Base-by-base conservation (phyloP, 2,888 invertebrate genomes). In the Alloplasta piceator region DNA sequence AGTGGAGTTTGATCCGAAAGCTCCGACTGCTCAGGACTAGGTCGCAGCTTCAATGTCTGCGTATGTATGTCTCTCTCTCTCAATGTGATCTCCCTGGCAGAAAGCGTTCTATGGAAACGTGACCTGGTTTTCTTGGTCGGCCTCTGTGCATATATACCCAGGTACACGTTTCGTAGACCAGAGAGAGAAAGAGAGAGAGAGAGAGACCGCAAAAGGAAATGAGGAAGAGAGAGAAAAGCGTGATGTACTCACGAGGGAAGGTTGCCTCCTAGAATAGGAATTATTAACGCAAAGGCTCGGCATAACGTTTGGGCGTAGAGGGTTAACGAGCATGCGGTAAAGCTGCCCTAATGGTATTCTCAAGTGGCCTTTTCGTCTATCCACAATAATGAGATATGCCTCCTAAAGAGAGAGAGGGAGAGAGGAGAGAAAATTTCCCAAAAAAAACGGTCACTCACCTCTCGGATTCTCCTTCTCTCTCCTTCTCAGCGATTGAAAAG, bases 381-480 rank as follows among this genome's bases (percentile, higher is more conserved):
- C 68, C 38, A 38, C 73, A 73, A 39, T 64, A 73, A 63, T 73
- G 73, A 64, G 56, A 58, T 48, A 48, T 48, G 26, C 26, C 26
- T 26, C 26, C 14, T n/a, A 52, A 14, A 52, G 12, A 52, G 52
- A 71, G 50, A 58, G 52, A 36, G 68, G 63, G 52, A 48, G 38
- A 60, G 43, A 39, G 26, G 39, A 66, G 67, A 52, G 71, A 71
- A 67, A 76, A 68, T 67, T 76, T 74, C 78, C 68, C 82, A 26
- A 26, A 26, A 26, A 82, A 81, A 81, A 80, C 83, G 85, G 83
- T 85, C 84, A 84, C 74, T 82, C 72, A 83, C 82, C 82, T 82
- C 78, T 71, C 46, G 9, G 6, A 10, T 16, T 73, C 61, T 66
- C 66, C 64, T 39, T 73, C 74, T 41, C 46, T 64, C 58, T 61